Evolutionary conservation across 2,888 invertebrate species (phyloP).

Genomic region (Tridacna gigas): DNA sequence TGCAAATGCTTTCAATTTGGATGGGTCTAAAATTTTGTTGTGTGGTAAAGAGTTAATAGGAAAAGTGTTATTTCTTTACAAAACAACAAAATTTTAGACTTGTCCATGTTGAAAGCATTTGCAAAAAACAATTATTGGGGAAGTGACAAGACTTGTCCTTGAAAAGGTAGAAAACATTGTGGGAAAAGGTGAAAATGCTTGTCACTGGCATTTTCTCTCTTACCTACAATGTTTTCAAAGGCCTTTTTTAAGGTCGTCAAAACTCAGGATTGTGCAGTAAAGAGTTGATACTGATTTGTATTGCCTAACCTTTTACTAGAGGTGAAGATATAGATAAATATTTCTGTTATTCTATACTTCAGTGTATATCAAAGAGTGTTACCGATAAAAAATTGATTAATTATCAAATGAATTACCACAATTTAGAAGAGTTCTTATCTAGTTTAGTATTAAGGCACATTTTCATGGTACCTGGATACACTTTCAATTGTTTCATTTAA

Average conservation of each 20-base stretch:
- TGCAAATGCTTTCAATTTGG: too few relatives aligned
- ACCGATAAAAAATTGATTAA: not conserved
- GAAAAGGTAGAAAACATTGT: not conserved
- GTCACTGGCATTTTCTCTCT: not conserved
- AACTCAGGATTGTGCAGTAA: not conserved
- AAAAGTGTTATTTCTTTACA: too few relatives aligned
- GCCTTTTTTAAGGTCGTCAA: not conserved
- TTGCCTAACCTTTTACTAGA: not conserved
- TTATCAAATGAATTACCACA: not conserved
- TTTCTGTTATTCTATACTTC: not conserved
- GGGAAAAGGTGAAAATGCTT: not conserved
- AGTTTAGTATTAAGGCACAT: too few relatives aligned
- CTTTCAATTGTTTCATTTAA: too few relatives aligned
- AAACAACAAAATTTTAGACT: too few relatives aligned
- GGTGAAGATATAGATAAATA: constrained; percentile 8
- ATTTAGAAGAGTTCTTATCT: too few relatives aligned
- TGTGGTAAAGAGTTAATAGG: too few relatives aligned
- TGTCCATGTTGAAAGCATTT: too few relatives aligned
- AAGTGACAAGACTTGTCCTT: too few relatives aligned
- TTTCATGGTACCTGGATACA: too few relatives aligned
- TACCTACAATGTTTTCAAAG: not conserved
- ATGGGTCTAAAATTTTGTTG: too few relatives aligned
- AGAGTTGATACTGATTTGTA: not conserved
- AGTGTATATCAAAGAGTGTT: constrained; percentile 12
- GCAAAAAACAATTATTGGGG: too few relatives aligned